Conservation (phyloP, 2,888 invertebrate genomes). For the Acronicta psi region DNA sequence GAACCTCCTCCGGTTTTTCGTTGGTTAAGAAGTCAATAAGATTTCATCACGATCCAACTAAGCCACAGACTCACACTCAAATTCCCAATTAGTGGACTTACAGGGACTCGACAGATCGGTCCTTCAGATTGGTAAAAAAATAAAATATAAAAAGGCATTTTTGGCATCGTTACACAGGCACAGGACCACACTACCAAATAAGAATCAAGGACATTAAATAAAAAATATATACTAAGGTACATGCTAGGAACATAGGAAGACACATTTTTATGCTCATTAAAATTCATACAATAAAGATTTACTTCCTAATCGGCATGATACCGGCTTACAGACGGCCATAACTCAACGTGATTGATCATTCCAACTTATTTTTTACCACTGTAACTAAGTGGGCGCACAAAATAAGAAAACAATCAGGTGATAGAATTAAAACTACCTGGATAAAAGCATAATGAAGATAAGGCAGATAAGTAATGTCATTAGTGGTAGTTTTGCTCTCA, state of each 20-base stretch:
- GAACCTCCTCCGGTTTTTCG: no score
- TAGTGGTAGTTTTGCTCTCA: slow-evolving; percentile 55
- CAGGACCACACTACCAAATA: not conserved
- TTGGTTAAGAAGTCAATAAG: no score
- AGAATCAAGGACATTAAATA: not conserved
- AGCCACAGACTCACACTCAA: slow-evolving; percentile 9
- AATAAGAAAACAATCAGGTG: slow-evolving; percentile 43
- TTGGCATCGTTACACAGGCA: not conserved
- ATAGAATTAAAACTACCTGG: slow-evolving; percentile 46
- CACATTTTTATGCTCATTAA: slow-evolving; percentile 18
- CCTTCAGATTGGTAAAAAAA: slow-evolving; percentile 5
- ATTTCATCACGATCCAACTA: not conserved
- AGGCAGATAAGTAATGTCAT: slow-evolving; percentile 57
- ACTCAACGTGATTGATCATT: slow-evolving; percentile 71
- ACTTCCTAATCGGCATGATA: slow-evolving; percentile 54
- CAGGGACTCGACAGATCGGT: slow-evolving; percentile 21
- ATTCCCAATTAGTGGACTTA: slow-evolving; percentile 18
- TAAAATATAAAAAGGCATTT: not conserved
- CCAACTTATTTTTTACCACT: slow-evolving; percentile 62
- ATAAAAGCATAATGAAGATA: slow-evolving; percentile 53
- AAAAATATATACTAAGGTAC: not conserved
- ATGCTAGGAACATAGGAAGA: slow-evolving; percentile 11
- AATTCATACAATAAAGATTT: slow-evolving; percentile 49
- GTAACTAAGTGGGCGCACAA: slow-evolving; percentile 64
- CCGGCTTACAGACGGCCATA: slow-evolving; percentile 52